Conservation (phyloP, 2,797 vertebrate species). For the Chelmon rostratus region DNA sequence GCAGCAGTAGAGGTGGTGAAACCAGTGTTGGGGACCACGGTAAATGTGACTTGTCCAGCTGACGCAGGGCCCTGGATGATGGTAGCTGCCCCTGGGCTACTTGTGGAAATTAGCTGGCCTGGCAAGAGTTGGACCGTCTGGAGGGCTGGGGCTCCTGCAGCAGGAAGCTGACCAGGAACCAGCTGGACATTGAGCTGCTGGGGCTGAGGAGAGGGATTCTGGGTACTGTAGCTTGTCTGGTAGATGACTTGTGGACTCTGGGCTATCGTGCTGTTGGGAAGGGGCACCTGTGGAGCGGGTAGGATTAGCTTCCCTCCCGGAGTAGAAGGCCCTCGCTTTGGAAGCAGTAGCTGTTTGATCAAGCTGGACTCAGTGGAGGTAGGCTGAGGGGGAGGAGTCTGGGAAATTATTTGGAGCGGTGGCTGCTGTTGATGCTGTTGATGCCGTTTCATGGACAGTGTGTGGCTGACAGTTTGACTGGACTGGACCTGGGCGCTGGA, state of each 20-base stretch:
- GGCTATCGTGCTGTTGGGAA: conserved; percentile 90
- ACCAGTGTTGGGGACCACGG: conserved; percentile 98
- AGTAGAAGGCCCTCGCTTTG: conserved; percentile 96
- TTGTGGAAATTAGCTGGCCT: conserved; percentile 93
- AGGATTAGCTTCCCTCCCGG: conserved; percentile 98
- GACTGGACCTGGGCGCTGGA: conserved; percentile 89
- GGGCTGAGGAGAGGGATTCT: conserved; percentile 89
- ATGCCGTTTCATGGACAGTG: conserved; percentile 94
- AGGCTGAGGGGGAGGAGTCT: conserved; percentile 88
- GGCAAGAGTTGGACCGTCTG: conserved; percentile 96
- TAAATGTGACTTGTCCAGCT: conserved; percentile 97
- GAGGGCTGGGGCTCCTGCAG: conserved; percentile 86
- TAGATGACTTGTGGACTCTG: conserved; percentile 96
- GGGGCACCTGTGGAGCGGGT: conserved; percentile 96
- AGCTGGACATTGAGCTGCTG: conserved; percentile 97
- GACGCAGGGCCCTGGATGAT: conserved; percentile 94
- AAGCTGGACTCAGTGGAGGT: conserved; percentile 97
- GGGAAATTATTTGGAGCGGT: conserved; percentile 83
- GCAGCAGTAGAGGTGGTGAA: conserved; percentile 91
- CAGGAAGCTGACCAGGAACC: conserved; percentile 91
- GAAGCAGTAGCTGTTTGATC: conserved; percentile 99
- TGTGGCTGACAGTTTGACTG: conserved; percentile 93
- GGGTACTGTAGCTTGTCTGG: conserved; percentile 89
- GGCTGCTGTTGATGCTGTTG: conserved; percentile 88
- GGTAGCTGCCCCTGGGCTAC: conserved; percentile 88